Evolutionary conservation across 1,140 invertebrate genomes (phyloP).

Genomic region (Hesperophylax magnus): DNA sequence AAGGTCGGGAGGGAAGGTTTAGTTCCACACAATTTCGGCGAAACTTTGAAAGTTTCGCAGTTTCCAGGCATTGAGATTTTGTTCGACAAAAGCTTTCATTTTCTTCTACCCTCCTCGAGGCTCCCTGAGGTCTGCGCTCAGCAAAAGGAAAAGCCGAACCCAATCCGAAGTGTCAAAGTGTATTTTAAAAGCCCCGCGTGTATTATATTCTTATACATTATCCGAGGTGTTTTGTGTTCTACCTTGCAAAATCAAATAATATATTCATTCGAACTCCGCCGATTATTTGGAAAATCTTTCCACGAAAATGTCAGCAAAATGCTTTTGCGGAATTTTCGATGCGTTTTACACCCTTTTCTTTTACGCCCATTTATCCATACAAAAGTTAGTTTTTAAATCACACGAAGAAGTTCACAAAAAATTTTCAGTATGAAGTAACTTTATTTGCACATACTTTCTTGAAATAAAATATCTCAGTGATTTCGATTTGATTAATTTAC

Average conservation of each 20-base stretch:
- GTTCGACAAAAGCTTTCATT: conserved; percentile 57
- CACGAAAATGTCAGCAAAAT: not conserved
- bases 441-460: too few relatives aligned
- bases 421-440: too few relatives aligned
- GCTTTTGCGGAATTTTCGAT: too few relatives aligned
- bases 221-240: conserved; percentile 38
- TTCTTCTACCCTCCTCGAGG: conserved; percentile 38
- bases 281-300: conserved; percentile 2
- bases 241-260: conserved; percentile 39
- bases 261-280: conserved; percentile 33
- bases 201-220: conserved; percentile 50
- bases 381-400: too few relatives aligned
- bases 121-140: conserved; percentile 24
- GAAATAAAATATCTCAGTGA: too few relatives aligned
- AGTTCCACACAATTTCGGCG: conserved; percentile 48
- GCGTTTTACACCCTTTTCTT: too few relatives aligned
- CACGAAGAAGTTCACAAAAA: too few relatives aligned
- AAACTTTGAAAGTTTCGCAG: conserved; percentile 53
- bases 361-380: too few relatives aligned
- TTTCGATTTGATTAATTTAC: too few relatives aligned
- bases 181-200: conserved; percentile 56
- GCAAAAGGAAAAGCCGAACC: conserved; percentile 54
- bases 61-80: conserved; percentile 53
- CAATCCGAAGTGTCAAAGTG: conserved; percentile 57
- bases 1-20: conserved; percentile 51